Evolutionary conservation across 1,140 invertebrate species (phyloP), one percentile per base, ranked within the genome.

Genomic region (Scaptomyza hsui): DNA sequence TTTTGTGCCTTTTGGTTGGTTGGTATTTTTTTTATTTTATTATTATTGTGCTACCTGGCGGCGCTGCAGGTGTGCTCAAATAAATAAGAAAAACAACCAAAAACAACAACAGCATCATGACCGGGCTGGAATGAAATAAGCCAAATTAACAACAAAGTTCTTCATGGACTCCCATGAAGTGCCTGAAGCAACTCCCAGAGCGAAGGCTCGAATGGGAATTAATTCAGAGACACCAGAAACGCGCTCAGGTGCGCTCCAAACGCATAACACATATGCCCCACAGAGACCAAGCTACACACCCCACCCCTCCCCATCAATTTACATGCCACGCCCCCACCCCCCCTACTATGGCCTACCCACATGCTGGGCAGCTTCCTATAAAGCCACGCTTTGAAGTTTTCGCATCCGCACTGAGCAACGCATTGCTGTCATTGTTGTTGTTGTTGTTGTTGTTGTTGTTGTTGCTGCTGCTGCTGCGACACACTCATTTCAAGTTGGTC

Each of bases 361-460:
- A 44, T 32, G 39, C 51, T 59, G 67, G 68, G 61, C 61, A 64
- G 74, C 76, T 67, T 60, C 78, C 74, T 75, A 77, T 63, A 80
- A 86, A 81, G 78, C 65, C 63, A 81, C 60, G 77, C 81, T 86
- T 86, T 86, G 81, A 86, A 88, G 81, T 86, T 86, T 86, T 78
- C 82, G 81, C 70, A 88, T 86, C 82, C 81, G 78, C 78, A 68
- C 45, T 72, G 62, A 62, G 71, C 67, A 75, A 75, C 78, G 48
- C 53, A 67, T 52, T 63, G 70, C 70, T 74, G 65, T 78, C 63
- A 44, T 47, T 21, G 45, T 49, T 57, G 52, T 47, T 53, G 41
- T 26, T 42, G 48, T 52, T 41, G 48, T 52, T 41, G 39, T 55
- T 53, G 73, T 39, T 56, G 3, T 16, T 73, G 61, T 39, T 47